These are phyloP conservation scores for Drosophila antonietae DNA, from an alignment of 2,888 invertebrate genomes.

Conservation along the genomic window DNA sequence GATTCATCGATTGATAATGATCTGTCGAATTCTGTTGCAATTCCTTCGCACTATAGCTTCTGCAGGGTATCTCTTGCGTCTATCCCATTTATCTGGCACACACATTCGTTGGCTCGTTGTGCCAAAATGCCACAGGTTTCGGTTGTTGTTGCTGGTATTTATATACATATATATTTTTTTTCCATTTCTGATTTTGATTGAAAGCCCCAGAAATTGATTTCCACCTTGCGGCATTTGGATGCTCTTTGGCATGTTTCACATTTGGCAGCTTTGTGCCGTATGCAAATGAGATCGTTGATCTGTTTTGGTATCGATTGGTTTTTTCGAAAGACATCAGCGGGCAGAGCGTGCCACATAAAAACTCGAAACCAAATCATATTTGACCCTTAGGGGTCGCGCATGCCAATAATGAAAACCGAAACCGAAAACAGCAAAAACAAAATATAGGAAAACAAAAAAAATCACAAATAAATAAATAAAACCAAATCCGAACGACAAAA, in stretches of 20 bases:
- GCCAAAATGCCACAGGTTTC: constrained; percentile 49
- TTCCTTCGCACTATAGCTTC: background rate
- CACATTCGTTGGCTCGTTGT: constrained; percentile 33
- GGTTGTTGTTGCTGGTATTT: constrained; percentile 3
- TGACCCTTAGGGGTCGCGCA: constrained; percentile 78
- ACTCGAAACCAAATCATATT: constrained; percentile 74
- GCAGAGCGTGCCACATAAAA: constrained; percentile 53
- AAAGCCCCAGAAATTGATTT: constrained; percentile 78
- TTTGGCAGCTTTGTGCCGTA: constrained; percentile 69
- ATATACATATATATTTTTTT: constrained; percentile 15
- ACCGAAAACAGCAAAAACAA: constrained; percentile 39
- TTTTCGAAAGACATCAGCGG: constrained; percentile 59
- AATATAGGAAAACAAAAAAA: background rate
- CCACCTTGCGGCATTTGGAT: constrained; percentile 74
- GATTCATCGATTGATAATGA: too few relatives aligned
- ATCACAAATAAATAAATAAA: background rate
- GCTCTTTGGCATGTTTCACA: constrained; percentile 75
- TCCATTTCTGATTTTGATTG: constrained; percentile 73
- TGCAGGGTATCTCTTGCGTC: constrained; percentile 29
- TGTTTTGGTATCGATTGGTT: constrained; percentile 78
- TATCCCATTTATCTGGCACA: background rate
- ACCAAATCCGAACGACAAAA: constrained; percentile 35
- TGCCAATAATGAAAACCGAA: constrained; percentile 59
- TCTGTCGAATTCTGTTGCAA: too few relatives aligned
- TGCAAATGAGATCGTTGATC: constrained; percentile 82